A percentile compares a stretch with the other conserved stretches of the same genome.
These are phyloP conservation scores for Misgurnus mizolepis DNA, from an alignment of 2,113 vertebrate genomes.

Conservation along the genomic window DNA sequence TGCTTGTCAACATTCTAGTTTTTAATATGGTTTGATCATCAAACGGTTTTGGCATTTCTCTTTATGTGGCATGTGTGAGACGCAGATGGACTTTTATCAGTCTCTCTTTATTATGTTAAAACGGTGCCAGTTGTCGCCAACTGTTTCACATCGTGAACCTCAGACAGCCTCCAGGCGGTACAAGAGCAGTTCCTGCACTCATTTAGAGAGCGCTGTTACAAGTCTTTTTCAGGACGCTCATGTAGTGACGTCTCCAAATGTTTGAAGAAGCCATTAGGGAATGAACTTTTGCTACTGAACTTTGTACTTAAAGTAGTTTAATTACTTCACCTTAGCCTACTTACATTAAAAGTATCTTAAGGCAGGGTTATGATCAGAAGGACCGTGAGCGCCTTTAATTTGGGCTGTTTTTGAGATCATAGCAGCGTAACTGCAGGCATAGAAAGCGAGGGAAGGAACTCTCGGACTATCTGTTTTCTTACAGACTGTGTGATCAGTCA, in stretches of 20 bases:
- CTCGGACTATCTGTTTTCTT: conserved; percentile 43
- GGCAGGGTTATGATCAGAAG: not conserved
- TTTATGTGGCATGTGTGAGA: conserved; percentile 16
- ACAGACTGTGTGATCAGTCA: conserved; percentile 52
- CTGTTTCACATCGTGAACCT: not conserved
- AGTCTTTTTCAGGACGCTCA: conserved; percentile 7
- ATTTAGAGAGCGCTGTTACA: not conserved
- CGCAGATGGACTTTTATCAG: conserved; percentile 31
- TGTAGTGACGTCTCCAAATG: not conserved
- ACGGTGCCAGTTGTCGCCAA: not conserved
- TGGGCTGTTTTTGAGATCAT: not conserved
- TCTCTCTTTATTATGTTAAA: conserved; percentile 22
- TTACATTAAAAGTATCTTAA: not conserved
- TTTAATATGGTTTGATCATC: not conserved
- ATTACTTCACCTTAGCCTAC: conserved; percentile 8
- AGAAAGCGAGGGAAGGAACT: conserved; percentile 12
- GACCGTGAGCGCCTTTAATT: not conserved
- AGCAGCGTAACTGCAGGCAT: not conserved
- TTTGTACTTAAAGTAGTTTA: conserved; percentile 9
- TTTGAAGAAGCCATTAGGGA: conserved; percentile 7
- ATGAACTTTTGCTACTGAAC: not conserved
- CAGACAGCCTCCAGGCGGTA: conserved; percentile 2
- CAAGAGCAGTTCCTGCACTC: not conserved
- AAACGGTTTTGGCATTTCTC: not conserved
- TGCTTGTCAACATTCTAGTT: not conserved